Evolutionary conservation across 1,140 invertebrate genomes (phyloP), one percentile per base, ranked within the genome.

Genomic region (Ectropis grisescens): DNA sequence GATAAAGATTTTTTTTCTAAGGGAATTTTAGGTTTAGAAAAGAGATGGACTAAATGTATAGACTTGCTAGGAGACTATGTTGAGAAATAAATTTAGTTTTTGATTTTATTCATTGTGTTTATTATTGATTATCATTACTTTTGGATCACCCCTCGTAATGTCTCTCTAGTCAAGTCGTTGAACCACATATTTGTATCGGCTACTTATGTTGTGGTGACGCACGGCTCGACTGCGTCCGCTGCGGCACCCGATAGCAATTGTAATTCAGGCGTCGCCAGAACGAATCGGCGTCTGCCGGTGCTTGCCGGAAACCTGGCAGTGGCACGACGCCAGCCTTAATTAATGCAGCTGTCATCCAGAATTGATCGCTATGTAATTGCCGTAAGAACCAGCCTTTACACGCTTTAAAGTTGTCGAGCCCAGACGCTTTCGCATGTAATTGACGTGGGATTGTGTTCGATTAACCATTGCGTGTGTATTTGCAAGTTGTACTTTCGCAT

Each of bases 291-390:
- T 29, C 35, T 33, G 40, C 61, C 47, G 52, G 37, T 49, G 50
- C 47, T 64, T 62, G 52, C 56, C 61, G 66, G 60, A 72, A 66
- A 58, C 58, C 55, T 50, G 35, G 37, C 44, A 59, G 57, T 75
- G 74, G 74, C 72, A 67, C 37, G 25, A 29, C 57, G 70, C 68
- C 74, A 75, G 54, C 58, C 45, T 29, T 62, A 60, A 62, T 59
- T 50, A 57, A 60, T 52, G 51, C 35, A 47, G 37, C 31, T 45
- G 47, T 54, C 45, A 51, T 49, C 50, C 53, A 58, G 16, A 54
- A 49, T 56, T 58, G 48, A 49, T 52, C 47, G 46, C 46, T 34
- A 48, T 40, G 55, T 42, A 47, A 55, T 47, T 33, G 38, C 36
- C 16, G 47, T 53, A 40, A 40, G 33, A 26, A 40, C n/a, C 38